Conservation (phyloP, 2,797 vertebrate species). For the Loriculus beryllinus region DNA sequence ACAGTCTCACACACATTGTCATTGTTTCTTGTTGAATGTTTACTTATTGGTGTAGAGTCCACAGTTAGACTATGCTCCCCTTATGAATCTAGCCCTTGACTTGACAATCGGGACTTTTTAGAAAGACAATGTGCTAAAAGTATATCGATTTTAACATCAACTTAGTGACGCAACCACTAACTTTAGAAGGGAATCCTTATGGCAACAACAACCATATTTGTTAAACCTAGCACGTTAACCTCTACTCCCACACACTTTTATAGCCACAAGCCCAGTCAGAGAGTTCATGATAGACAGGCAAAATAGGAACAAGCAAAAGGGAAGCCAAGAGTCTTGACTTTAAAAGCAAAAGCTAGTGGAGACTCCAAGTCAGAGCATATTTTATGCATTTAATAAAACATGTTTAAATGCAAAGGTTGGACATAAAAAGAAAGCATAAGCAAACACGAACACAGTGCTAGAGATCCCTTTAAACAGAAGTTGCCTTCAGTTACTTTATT, state of each 20-base stretch:
- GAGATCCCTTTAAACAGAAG: neutral
- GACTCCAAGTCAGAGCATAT: neutral
- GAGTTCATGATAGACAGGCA: neutral
- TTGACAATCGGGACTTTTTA: neutral
- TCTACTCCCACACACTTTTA: conserved; percentile 19
- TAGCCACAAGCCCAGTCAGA: neutral
- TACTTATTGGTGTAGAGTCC: conserved; percentile 10
- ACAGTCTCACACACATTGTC: neutral
- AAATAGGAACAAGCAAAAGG: neutral
- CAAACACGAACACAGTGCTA: neutral
- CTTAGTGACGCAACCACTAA: neutral
- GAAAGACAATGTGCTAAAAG: neutral
- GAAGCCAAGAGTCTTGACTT: conserved; percentile 1
- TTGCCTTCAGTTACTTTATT: neutral
- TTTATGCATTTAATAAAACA: neutral
- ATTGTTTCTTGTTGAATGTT: neutral
- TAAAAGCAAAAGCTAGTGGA: neutral
- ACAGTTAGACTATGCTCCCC: rapidly evolving
- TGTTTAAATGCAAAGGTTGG: neutral
- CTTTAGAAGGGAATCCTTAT: neutral
- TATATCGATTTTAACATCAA: neutral
- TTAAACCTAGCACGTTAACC: conserved; percentile 26
- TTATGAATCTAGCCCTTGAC: neutral
- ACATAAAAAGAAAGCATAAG: neutral
- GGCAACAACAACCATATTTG: neutral